phyloP scores from a whole-genome alignment of 2,113 vertebrate species.

The Caranx ignobilis region DNA sequence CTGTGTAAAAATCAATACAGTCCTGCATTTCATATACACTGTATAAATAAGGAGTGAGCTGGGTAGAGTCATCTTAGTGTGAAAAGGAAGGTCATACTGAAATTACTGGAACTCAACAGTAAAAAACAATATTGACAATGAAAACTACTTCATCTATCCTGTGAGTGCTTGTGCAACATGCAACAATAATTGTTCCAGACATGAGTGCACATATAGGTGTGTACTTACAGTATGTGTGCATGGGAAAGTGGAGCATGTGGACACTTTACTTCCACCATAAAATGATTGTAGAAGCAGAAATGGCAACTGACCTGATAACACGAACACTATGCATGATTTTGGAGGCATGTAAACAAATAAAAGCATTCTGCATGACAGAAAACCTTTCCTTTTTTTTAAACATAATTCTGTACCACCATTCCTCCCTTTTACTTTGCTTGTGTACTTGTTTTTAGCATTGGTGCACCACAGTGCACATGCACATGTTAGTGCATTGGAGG shows the following conservation, averaged over 20 bases:
- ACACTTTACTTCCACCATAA: not conserved
- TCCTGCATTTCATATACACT: slow-evolving; percentile 11
- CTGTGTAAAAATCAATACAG: slow-evolving; percentile 19
- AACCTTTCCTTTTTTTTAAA: not conserved
- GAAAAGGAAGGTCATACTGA: not conserved
- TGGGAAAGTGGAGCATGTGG: not conserved
- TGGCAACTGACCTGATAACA: not conserved
- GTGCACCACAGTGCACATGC: not conserved
- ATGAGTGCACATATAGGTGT: not conserved
- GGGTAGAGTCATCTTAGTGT: not conserved
- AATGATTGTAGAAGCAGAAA: not conserved
- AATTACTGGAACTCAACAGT: not conserved
- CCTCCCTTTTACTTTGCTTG: not conserved
- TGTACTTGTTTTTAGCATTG: not conserved
- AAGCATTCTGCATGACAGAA: not conserved
- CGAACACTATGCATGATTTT: not conserved
- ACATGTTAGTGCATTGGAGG: slow-evolving; percentile 12
- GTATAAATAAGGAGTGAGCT: slow-evolving; percentile 12
- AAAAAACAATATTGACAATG: not conserved
- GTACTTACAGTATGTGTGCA: not conserved
- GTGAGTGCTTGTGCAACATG: not conserved
- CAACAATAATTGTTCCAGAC: no score
- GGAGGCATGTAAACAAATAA: not conserved
- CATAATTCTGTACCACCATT: not conserved
- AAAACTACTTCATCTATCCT: not conserved